Evolutionary conservation across 2,888 invertebrate genomes (phyloP).

Genomic region (Zaprionus bogoriensis): DNA sequence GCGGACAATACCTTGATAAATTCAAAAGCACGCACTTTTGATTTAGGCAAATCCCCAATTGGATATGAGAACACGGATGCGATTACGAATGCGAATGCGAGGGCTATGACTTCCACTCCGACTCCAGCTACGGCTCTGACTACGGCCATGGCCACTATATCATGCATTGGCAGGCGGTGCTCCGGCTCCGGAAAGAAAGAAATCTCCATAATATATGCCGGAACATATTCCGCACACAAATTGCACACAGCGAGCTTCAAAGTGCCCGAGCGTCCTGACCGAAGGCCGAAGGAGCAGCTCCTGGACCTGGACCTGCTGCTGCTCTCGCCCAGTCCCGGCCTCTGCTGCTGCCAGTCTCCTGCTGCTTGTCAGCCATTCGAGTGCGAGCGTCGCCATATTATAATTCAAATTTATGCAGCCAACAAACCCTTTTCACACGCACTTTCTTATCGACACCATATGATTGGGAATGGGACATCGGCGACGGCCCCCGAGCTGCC

Average conservation of each 20-base stretch:
- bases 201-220: conserved; percentile 83
- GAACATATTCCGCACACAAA: conserved; percentile 83
- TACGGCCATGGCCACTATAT: conserved; percentile 55
- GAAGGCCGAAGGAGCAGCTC: no score
- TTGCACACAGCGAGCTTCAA: conserved; percentile 79
- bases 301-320: conserved; percentile 17
- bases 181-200: conserved; percentile 52
- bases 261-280: conserved; percentile 20
- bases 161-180: conserved; percentile 69
- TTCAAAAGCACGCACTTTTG: conserved; percentile 79
- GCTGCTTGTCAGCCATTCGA: no score
- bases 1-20: conserved; percentile 72
- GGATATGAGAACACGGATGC: conserved; percentile 52
- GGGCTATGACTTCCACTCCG: conserved; percentile 17
- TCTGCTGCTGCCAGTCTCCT: conserved; percentile 5
- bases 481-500: neutral
- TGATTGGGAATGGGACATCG: conserved; percentile 51
- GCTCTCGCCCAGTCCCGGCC: no score
- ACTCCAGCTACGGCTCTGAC: neutral
- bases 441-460: conserved; percentile 73
- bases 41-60: conserved; percentile 67
- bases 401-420: conserved; percentile 79
- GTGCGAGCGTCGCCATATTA: conserved; percentile 61
- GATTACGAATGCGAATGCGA: conserved; percentile 1
- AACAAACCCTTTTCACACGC: conserved; percentile 74